These are phyloP conservation scores for Drosophila niveifrons DNA, from an alignment of 2,888 invertebrate genomes.

Conservation along the genomic window DNA sequence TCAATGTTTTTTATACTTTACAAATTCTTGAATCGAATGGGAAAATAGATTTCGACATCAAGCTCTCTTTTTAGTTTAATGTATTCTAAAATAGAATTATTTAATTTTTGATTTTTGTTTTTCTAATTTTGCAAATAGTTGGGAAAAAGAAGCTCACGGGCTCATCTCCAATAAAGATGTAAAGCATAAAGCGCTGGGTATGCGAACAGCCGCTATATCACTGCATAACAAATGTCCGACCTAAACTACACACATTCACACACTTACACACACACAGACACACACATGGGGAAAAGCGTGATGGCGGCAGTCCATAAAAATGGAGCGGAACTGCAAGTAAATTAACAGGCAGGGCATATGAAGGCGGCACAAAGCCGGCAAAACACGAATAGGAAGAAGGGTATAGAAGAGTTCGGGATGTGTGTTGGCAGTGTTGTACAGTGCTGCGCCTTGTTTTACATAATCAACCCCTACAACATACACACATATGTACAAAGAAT, in stretches of 20 bases:
- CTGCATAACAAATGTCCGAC: conserved; percentile 74
- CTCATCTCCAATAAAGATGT: conserved; percentile 64
- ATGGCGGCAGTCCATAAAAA: conserved; percentile 80
- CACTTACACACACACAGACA: conserved; percentile 33
- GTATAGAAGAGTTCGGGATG: conserved; percentile 8
- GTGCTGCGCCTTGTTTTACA: conserved; percentile 65
- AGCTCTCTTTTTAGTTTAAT: too few relatives aligned
- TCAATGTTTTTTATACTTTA: too few relatives aligned
- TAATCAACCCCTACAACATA: conserved; percentile 58
- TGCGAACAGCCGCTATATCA: conserved; percentile 60
- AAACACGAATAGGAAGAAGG: background rate
- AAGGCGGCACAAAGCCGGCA: conserved; percentile 54
- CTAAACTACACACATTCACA: conserved; percentile 40
- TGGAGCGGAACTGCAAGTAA: conserved; percentile 82
- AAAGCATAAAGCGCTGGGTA: conserved; percentile 59
- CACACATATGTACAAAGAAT: conserved; percentile 5
- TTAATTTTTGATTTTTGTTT: too few relatives aligned
- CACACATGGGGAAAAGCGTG: conserved; percentile 33
- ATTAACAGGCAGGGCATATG: conserved; percentile 78
- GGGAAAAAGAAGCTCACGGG: conserved; percentile 7
- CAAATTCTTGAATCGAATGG: too few relatives aligned
- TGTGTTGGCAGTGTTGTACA: conserved; percentile 33
- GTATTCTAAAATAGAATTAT: too few relatives aligned
- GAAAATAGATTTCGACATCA: too few relatives aligned
- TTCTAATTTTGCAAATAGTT: background rate